phyloP scores from a whole-genome alignment of 92 coral and sea anemone species.

The Siderastrea radians region DNA sequence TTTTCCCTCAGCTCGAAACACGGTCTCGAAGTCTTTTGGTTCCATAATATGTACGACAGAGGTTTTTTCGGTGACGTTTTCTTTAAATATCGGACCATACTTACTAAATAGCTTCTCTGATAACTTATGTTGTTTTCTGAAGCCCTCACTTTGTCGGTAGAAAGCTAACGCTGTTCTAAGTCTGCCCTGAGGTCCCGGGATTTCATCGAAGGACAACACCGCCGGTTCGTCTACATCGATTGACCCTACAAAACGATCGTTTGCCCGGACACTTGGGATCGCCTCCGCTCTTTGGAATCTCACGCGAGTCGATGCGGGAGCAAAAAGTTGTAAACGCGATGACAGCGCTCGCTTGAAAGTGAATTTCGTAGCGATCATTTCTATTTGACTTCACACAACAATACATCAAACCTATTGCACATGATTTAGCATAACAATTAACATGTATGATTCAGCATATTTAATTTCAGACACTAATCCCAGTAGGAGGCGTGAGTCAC shows the following conservation, averaged over 20 bases:
- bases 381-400: too few relatives aligned
- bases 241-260: neutral
- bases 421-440: too few relatives aligned
- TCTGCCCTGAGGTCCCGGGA: constrained; percentile 55
- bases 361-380: constrained; percentile 2
- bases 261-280: neutral
- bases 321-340: neutral
- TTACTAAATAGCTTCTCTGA: constrained; percentile 23
- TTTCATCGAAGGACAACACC: constrained; percentile 35
- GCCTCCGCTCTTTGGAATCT: constrained; percentile 1
- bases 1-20: constrained; percentile 66
- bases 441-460: too few relatives aligned
- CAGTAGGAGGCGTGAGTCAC: too few relatives aligned
- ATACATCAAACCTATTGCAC: too few relatives aligned
- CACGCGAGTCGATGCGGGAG: neutral
- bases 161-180: constrained; percentile 1
- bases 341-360: neutral
- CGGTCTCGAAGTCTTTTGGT: constrained; percentile 46
- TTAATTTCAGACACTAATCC: too few relatives aligned
- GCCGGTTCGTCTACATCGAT: neutral
- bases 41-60: constrained; percentile 49
- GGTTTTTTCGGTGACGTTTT: constrained; percentile 21
- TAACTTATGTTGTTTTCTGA: constrained; percentile 20
- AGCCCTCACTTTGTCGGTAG: constrained; percentile 39
- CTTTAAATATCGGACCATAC: constrained; percentile 66